Base-by-base conservation (phyloP, 2,797 vertebrate genomes). In the Sebastes dallii region DNA sequence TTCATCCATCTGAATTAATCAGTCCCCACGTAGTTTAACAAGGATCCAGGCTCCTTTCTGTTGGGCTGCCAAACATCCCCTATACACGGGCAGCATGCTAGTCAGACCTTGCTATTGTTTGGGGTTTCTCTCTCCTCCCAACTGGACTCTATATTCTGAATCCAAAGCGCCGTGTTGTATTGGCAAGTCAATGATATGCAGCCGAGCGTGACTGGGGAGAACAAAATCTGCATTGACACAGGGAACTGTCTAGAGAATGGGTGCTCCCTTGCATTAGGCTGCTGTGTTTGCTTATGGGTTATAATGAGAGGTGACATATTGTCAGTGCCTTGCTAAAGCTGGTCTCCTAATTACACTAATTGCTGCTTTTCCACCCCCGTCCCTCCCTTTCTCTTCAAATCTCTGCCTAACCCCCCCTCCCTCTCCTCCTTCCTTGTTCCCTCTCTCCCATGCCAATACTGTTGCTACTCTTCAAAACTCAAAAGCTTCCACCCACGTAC, bases 271-370 rank as follows among this genome's bases (percentile, higher is more conserved):
- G 86, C 92, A 92, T 95, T 93, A 93, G 90, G 67, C 87, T 82
- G 80, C 89, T 60, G 72, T 89, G 90, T 95, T 95, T 94, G 89
- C 91, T 91, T 94, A 94, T 86, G 89, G 90, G 70, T 91, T 85
- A 86, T 95, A 96, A 96, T 94, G 93, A 95, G 94, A 95, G 91
- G 93, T 95, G 95, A 95, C 95, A 86, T 95, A 95, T 95, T 94
- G 95, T 94, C 95, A 94, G 91, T 91, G 94, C 86, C 91, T 92
- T 83, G 89, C 93, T 93, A 94, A 95, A 94, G 90, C 89, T 82
- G 88, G 84, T 91, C 89, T 91, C 89, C 90, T 95, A 95, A 96
- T 96, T 96, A 95, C 89, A 88, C 88, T 95, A 96, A 96, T 95
- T 95, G 93, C 84, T 86, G 86, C 83, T 91, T 91, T 92, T 90